Base-by-base conservation (phyloP, 2,888 invertebrate species). In the Eubasilissa splendida region DNA sequence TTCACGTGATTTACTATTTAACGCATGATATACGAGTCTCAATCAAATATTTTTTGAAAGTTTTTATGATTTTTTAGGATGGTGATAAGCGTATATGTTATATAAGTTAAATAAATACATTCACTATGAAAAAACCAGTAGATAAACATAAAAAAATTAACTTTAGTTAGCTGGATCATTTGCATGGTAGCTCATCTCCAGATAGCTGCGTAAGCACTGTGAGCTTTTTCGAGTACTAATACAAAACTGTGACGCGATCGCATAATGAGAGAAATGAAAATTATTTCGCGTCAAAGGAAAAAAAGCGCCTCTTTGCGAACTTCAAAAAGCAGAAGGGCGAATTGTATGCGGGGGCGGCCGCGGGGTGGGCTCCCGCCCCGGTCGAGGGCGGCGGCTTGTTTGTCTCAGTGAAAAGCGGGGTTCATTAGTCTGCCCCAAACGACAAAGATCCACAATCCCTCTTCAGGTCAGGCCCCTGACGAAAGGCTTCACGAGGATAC, bases 351-450 rank as follows among this genome's bases (percentile, higher is more conserved):
- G 31, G 54, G 31, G 54, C 12, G 54, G 50, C 31, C 14, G n/a
- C 42, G 9, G 66, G 66, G 76, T 42, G 76, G 76, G 68, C 53
- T 33, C 66, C n/a, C 33, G 50, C 50, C 5, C 50, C 33, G 53
- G 60, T 65, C 54, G 73, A 54, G 53, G 79, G 53, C 74, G 74
- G 82, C 74, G 74, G 82, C 77, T 75, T 80, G 82, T 82, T 82
- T 82, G 82, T 82, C 80, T 70, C 77, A 60, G 60, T 59, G 71
- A 75, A 76, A 80, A 77, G 82, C 74, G 80, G 70, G 79, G 80
- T 80, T 82, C 82, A 82, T 82, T 82, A 82, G 82, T 76, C 82
- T 74, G 74, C 74, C 80, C 79, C 73, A 65, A 60, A 74, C 80
- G 77, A 82, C 80, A 82, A 80, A 80, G 80, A 74, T 80, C 78